Evolutionary conservation across 2,797 vertebrate species (phyloP), one percentile per base, ranked within the genome.

Genomic region (Philypnodon macrostomus): DNA sequence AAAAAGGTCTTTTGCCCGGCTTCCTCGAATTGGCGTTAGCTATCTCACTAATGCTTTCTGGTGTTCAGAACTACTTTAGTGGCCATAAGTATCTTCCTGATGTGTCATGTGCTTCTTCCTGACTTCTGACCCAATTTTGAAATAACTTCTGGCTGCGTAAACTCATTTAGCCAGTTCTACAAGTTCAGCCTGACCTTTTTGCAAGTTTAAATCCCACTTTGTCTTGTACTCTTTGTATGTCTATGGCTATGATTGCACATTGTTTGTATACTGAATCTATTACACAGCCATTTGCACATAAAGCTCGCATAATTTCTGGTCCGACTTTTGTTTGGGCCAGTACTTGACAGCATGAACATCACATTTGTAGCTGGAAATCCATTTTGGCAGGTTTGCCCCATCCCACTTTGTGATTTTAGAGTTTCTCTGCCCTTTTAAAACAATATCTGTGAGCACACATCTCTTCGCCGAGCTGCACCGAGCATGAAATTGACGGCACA

Each of bases 351-450:
- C 32, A 53, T 38, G 10, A 38, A 35, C 2, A 58, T 12, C n/a
- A n/a, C 6, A 37, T 56, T 49, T 48, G 23, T 41, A n/a, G 45
- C 7, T 41, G 17, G 50, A 13, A 14, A 53, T 59, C 4, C 27
- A 54, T 40, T 37, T 18, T 30, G 27, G 6, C 30, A 19, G 26
- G 4, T 41, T 35, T 2, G 3, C 37, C 14, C 37, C 34, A 49
- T 45, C 10, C 33, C 45, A 56, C 35, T 35, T 16, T 8, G 34
- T n/a, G 32, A 63, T 52, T 56, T 38, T 19, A 40, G 15, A 31
- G 34, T 24, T 36, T 52, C 18, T 51, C 30, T 59, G 14, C n/a
- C 10, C 4, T 17, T 26, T 34, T 47, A 21, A 33, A 36, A 51
- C 32, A 48, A 13, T 19, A 30, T 47, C 42, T 40, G 18, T 48